These are phyloP conservation scores for Syngnathoides biaculeatus DNA, from an alignment of 2,113 vertebrate genomes.

Conservation along the genomic window DNA sequence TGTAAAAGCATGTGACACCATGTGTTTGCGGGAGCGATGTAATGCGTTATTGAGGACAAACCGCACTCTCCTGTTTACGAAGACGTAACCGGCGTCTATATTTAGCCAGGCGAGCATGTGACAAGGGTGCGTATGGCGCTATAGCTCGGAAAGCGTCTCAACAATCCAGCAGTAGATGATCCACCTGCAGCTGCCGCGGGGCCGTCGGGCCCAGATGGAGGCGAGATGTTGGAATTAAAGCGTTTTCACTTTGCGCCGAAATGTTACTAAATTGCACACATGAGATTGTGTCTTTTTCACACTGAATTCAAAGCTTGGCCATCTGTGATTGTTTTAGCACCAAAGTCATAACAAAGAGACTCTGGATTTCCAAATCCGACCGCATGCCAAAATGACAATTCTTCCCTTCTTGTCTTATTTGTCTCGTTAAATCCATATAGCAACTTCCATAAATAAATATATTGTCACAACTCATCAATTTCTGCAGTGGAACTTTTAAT, in stretches of 20 bases:
- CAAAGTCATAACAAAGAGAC: background rate
- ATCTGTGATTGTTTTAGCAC: conserved; percentile 12
- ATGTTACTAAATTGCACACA: background rate
- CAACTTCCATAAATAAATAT: background rate
- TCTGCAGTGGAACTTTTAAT: no score
- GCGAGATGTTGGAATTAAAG: conserved; percentile 5
- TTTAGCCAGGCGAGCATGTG: conserved; percentile 14
- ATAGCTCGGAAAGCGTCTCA: background rate
- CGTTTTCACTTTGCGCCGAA: background rate
- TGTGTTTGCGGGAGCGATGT: conserved; percentile 6
- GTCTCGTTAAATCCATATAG: background rate
- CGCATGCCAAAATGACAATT: background rate
- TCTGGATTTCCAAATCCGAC: background rate
- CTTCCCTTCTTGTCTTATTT: background rate
- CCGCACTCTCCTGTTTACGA: background rate
- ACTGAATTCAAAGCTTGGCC: background rate
- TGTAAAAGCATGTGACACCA: conserved; percentile 23
- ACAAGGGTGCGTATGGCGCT: conserved; percentile 11
- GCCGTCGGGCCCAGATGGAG: conserved; percentile 20
- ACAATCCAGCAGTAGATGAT: conserved; percentile 15
- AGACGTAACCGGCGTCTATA: conserved; percentile 2
- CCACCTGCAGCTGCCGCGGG: conserved; percentile 1
- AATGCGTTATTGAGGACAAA: background rate
- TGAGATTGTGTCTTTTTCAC: conserved; percentile 7
- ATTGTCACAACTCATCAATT: no score